phyloP scores from a whole-genome alignment of 2,888 invertebrate species.

The Lasioglossum marginatum region DNA sequence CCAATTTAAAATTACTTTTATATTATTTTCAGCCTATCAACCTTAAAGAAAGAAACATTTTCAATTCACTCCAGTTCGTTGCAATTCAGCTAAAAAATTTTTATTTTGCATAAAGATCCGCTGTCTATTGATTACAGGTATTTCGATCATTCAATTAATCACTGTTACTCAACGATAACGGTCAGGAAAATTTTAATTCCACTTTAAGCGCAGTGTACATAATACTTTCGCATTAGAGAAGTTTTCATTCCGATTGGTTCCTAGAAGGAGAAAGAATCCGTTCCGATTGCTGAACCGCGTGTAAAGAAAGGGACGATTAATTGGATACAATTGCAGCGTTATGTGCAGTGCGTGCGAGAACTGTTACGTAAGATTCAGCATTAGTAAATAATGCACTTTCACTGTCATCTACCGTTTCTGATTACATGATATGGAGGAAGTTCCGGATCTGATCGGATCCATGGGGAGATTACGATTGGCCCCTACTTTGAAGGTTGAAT shows the following conservation, averaged over 20 bases:
- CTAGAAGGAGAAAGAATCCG: not conserved
- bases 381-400: slow-evolving; percentile 62
- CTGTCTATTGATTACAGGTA: not conserved
- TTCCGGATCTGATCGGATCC: slow-evolving; percentile 53
- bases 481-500: too few relatives aligned
- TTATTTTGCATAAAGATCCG: too few relatives aligned
- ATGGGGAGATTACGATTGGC: too few relatives aligned
- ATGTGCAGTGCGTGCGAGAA: not conserved
- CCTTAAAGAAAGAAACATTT: too few relatives aligned
- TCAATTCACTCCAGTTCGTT: too few relatives aligned
- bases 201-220: not conserved
- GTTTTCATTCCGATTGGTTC: not conserved
- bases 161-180: not conserved
- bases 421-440: slow-evolving; percentile 56
- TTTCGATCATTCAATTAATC: not conserved
- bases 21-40: too few relatives aligned
- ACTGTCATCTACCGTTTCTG: slow-evolving; percentile 66
- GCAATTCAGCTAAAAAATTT: too few relatives aligned
- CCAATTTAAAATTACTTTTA: too few relatives aligned
- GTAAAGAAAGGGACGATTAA: slow-evolving; percentile 13
- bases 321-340: slow-evolving; percentile 9
- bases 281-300: not conserved
- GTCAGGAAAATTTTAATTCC: not conserved
- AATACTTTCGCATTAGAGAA: not conserved
- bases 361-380: slow-evolving; percentile 40